Evolutionary conservation across 2,888 invertebrate species (phyloP), one percentile per base, ranked within the genome.

Genomic region (Oasisia sp.): DNA sequence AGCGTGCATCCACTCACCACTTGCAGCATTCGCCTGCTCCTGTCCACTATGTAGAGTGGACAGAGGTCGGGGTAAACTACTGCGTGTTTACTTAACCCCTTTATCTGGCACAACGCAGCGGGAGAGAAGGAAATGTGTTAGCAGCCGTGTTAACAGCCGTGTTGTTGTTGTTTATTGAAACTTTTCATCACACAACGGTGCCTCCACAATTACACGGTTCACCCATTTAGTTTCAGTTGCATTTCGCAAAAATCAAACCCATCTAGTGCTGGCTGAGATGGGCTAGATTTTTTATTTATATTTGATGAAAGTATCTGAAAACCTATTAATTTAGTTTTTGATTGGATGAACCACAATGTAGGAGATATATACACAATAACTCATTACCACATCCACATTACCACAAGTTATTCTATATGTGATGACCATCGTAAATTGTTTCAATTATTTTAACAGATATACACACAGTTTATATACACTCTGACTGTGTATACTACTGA

Each of bases 51-150:
- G 97, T 98, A 98, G 97, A 98, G 98, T 97, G 98, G 91, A n/a
- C 91, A 98, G 97, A 98, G 98, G 97, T 98, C 97, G 97, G 98
- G 98, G 97, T 98, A 98, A 97, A 98, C 98, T 97, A 98, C 98
- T 97, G 99, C 99, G 97, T 98, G 98, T 97, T 98, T 98, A 98
- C 98, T 98, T 97, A 98, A 97, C 97, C 98, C 98, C 97, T 99
- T 99, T 97, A 98, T 98, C 98, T 98, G 94, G 32, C 38, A 32
- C 38, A 32, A 32, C 12, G 92, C 91, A 91, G 91, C 32, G 91
- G 89, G 19, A 92, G 32, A 90, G 91, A 91, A 32, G 27, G 58
- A 58, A 38, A 89, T 32, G 89, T 90, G 89, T 91, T n/a, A 89
- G 91, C 27, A 38, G 38, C 38, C 4, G 38, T 38, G 38, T 38